These are phyloP conservation scores for Drosophila cracens DNA, from an alignment of 2,888 invertebrate species.

Conservation along the genomic window DNA sequence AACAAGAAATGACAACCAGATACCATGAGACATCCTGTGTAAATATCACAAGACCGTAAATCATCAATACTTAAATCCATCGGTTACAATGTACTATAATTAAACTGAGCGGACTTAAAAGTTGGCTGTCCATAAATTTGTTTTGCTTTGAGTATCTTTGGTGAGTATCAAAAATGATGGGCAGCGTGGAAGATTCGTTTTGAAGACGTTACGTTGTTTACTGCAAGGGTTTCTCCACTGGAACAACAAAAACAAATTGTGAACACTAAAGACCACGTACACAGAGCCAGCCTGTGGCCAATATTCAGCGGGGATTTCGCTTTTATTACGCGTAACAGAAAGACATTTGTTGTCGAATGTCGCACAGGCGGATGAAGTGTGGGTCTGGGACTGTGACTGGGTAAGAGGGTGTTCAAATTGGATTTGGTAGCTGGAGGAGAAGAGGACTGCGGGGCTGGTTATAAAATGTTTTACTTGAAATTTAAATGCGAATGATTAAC, in stretches of 20 bases:
- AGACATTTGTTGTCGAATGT: slow-evolving; percentile 63
- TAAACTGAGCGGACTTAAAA: neutral
- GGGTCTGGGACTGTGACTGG: neutral
- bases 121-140: neutral
- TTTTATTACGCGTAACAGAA: slow-evolving; percentile 76
- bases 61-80: neutral
- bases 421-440: neutral
- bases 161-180: neutral
- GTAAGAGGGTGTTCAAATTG: slow-evolving; percentile 5
- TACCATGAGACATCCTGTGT: neutral
- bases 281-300: slow-evolving; percentile 49
- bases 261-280: slow-evolving; percentile 40
- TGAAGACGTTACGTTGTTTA: slow-evolving; percentile 3
- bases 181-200: neutral
- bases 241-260: slow-evolving; percentile 41
- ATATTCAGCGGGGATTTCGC: slow-evolving; percentile 63
- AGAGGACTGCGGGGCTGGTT: neutral
- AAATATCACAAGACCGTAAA: neutral
- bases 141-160: neutral
- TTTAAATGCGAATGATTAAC: slow-evolving; percentile 66
- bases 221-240: neutral
- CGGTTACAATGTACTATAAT: neutral
- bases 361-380: slow-evolving; percentile 6
- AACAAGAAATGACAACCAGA: neutral
- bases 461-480: slow-evolving; percentile 35